phyloP scores from a whole-genome alignment of 2,113 vertebrate genomes.

The Regulus satrapa region DNA sequence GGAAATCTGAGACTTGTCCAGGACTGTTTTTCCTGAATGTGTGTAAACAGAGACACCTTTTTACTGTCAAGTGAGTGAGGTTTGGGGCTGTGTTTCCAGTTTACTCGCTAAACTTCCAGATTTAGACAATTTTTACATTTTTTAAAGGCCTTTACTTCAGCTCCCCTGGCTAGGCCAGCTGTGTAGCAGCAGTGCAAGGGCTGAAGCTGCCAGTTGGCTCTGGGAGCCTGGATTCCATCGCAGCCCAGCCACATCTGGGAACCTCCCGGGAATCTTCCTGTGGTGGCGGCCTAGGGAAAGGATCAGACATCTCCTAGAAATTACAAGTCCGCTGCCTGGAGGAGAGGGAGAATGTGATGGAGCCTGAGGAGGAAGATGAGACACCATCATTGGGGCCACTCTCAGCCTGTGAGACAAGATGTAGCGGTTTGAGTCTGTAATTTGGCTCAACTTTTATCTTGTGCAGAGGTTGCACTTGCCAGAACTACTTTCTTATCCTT shows the following conservation, averaged over 20 bases:
- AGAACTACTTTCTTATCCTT: too few species aligned
- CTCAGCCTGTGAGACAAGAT: neutral
- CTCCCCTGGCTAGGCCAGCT: neutral
- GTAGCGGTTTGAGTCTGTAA: too few species aligned
- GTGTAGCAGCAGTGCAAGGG: too few species aligned
- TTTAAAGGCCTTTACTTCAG: neutral
- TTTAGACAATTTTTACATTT: too few species aligned
- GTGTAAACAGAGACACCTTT: neutral
- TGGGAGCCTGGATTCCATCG: neutral
- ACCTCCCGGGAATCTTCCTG: too few species aligned
- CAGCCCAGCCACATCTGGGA: fast-evolving
- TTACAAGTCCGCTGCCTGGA: neutral
- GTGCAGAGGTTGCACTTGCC: too few species aligned
- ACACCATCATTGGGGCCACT: too few species aligned
- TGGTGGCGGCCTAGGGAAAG: fast-evolving
- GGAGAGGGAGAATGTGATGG: neutral
- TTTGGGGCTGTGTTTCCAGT: neutral
- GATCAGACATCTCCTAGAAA: neutral
- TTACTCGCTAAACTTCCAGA: neutral
- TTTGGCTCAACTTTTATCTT: too few species aligned
- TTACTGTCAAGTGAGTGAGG: neutral
- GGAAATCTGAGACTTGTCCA: neutral
- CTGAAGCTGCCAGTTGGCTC: fast-evolving
- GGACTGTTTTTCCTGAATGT: neutral
- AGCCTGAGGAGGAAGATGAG: neutral